A percentile compares a stretch with the other conserved stretches of the same genome.
Evolutionary conservation across 2,113 vertebrate species (phyloP).

Genomic region (Sminthopsis crassicaudata): DNA sequence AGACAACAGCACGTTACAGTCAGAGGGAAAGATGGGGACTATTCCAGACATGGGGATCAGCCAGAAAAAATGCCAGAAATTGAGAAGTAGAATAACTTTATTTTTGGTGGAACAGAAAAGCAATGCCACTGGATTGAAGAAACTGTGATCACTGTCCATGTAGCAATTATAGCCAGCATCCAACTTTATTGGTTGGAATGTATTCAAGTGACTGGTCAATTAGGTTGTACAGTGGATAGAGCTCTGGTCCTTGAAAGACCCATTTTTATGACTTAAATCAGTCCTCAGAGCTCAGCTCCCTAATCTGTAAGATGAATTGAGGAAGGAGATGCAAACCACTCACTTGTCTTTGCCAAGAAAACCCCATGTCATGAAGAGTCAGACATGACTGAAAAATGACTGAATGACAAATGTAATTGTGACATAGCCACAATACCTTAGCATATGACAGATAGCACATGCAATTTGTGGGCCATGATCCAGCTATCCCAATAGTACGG

Average conservation of each 20-base stretch:
- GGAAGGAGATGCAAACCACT: background rate
- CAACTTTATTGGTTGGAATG: background rate
- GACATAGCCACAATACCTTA: conserved; percentile 15
- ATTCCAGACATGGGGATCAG: background rate
- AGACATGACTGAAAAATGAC: background rate
- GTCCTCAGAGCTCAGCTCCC: background rate
- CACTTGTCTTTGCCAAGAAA: background rate
- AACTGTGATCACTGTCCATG: background rate
- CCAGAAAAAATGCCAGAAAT: background rate
- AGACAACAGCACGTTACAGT: no score
- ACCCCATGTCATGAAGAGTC: background rate
- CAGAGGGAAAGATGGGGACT: background rate
- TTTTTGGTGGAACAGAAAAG: background rate
- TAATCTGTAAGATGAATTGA: background rate
- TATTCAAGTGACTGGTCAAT: background rate
- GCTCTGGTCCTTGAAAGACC: background rate
- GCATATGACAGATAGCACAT: background rate
- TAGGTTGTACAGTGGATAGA: background rate
- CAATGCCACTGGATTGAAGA: background rate
- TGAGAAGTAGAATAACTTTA: background rate
- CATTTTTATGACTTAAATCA: background rate
- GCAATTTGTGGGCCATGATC: background rate
- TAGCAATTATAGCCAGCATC: background rate
- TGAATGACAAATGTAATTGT: background rate
- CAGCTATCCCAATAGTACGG: conserved; percentile 1